These are phyloP conservation scores for Tautogolabrus adspersus DNA, from an alignment of 2,113 vertebrate species.

Conservation along the genomic window DNA sequence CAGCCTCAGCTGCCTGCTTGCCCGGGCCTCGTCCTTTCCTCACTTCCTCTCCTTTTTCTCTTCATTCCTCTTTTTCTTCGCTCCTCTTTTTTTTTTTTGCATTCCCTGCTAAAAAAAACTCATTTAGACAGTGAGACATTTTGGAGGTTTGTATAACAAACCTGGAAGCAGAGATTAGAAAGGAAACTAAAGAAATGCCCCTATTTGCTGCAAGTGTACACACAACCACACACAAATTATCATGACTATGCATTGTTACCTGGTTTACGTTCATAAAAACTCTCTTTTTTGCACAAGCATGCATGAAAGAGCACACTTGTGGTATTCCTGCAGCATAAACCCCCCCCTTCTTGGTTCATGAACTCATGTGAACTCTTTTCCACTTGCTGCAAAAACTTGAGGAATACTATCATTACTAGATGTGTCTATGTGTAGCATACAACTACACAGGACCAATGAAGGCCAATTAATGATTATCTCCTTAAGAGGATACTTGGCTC, in stretches of 20 bases:
- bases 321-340: background rate
- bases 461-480: background rate
- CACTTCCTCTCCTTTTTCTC: constrained; percentile 58
- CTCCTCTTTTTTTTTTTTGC: constrained; percentile 48
- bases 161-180: constrained; percentile 78
- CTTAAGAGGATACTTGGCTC: background rate
- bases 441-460: background rate
- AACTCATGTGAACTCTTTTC: background rate
- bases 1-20: constrained; percentile 70
- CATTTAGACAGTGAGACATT: constrained; percentile 78
- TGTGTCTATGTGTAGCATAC: background rate
- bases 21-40: constrained; percentile 69
- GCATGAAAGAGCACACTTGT: background rate
- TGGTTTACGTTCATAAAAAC: constrained; percentile 4
- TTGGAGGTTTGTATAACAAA: constrained; percentile 78
- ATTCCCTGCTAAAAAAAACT: constrained; percentile 40
- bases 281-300: background rate
- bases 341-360: background rate
- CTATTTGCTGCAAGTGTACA: constrained; percentile 30
- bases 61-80: constrained; percentile 33
- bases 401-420: background rate
- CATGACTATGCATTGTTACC: constrained; percentile 34
- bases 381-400: background rate
- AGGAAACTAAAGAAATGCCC: constrained; percentile 61
- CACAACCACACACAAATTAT: constrained; percentile 32